Base-by-base conservation (phyloP, 2,797 vertebrate species). In the Okamejei kenojei region DNA sequence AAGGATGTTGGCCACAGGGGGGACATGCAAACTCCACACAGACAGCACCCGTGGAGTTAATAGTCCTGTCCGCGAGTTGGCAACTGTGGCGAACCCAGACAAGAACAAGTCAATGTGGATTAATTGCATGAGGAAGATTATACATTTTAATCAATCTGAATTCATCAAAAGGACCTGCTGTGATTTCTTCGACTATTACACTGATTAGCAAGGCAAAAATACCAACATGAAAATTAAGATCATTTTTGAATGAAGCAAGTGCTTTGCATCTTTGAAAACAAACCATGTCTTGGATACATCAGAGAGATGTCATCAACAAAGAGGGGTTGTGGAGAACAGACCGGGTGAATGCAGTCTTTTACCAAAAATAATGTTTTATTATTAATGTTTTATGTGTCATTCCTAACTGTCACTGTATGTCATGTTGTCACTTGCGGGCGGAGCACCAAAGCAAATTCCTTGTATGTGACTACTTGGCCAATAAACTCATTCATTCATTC, bases 111-210 rank as follows among this genome's bases (percentile, higher is more conserved):
- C 84, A 88, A 88, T 88, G 65, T 17, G n/a, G 32, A 15, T 88
- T 88, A 88, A 88, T 88, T 65, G 17, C 61, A 88, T 65, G 84
- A 8, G 8, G 29, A 17, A 65, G 84, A 88, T 65, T 65, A 65
- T 68, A 88, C 35, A 65, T 86, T 88, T 5, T 88, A 88, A 88
- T 88, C 84, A 88, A 68, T 88, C 29, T 88, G 84, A 88, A 88
- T 88, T 88, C 84, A 88, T 65, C 84, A 65, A n/a, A 88, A 65
- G 65, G 84, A 65, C n/a, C 15, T 17, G 0, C 29, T 19, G 6
- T 88, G 61, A 32, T 88, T 61, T 68, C 54, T 86, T 58, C 29
- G 58, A 58, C 82, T 86, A 0, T 1, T 61, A 32, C 26, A n/a
- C 82, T 86, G 82, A 86, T 86, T 86, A 86, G 82, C 29, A 29